Evolutionary conservation across 2,888 invertebrate species (phyloP).

Genomic region (Lampropteryx suffumata): DNA sequence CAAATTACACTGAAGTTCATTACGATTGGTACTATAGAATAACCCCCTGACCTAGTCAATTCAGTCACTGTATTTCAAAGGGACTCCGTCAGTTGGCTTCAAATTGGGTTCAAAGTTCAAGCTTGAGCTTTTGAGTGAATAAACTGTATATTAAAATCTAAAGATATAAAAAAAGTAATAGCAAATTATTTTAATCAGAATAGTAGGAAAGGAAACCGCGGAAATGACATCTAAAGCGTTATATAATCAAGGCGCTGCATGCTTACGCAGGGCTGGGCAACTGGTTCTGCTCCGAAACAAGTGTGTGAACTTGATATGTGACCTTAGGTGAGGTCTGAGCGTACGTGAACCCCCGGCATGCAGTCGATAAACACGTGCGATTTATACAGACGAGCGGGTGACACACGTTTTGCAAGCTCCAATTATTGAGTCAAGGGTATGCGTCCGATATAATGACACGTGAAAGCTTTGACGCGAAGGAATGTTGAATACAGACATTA

Average conservation of each 20-base stretch:
- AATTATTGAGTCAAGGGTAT: slow-evolving; percentile 7
- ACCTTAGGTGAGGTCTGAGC: slow-evolving; percentile 62
- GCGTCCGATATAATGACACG: not conserved
- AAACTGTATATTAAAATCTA: no score
- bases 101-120: no score
- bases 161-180: not conserved
- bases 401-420: not conserved
- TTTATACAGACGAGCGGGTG: slow-evolving; percentile 37
- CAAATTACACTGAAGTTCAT: no score
- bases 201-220: slow-evolving; percentile 45
- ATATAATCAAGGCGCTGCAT: slow-evolving; percentile 34
- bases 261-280: slow-evolving; percentile 39
- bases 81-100: no score
- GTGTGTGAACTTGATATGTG: slow-evolving; percentile 76
- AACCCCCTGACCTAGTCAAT: no score
- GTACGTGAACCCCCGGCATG: slow-evolving; percentile 55
- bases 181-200: slow-evolving; percentile 35
- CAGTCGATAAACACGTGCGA: slow-evolving; percentile 50
- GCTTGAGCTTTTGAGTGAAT: no score
- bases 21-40: no score
- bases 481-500: slow-evolving; percentile 10
- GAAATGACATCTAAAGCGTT: slow-evolving; percentile 38
- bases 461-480: slow-evolving; percentile 9
- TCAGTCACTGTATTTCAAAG: no score
- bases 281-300: slow-evolving; percentile 60